Evolutionary conservation across 2,113 vertebrate genomes (phyloP), one percentile per base, ranked within the genome.

Genomic region (Ailuropoda melanoleuca): DNA sequence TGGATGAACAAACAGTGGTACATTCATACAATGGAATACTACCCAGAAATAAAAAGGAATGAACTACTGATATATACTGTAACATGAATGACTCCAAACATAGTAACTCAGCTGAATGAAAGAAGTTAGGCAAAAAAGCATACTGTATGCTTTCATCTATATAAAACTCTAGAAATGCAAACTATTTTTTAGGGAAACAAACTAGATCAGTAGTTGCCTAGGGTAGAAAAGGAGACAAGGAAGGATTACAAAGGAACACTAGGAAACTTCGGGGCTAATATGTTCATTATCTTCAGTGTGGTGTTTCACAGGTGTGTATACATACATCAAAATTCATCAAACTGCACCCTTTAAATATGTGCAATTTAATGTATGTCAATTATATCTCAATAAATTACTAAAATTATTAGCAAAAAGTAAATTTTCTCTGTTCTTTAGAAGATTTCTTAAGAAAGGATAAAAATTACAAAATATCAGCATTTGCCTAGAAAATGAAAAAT

Each of bases 361-460:
- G 14, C 7, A 74, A 18, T 55, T 90, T 70, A 70, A 0, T 88
- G 3, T 56, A 82, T 55, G 64, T 80, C 62, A 81, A 39, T 50
- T 81, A 55, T 34, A 88, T 21, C 31, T 88, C n/a, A 93, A 77
- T 75, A 93, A 97, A 87, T 66, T 68, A 66, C 81, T 90, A 70
- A 89, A 72, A 88, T 18, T 95, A 8, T 46, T 96, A 77, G 48
- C 18, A 80, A 53, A 64, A 68, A 34, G 24, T 91, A 91, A 78
- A 78, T 37, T 72, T 96, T 39, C 48, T 84, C 53, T 84, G 31
- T 82, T 93, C 34, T 84, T 89, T 83, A 53, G 24, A 93, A 72
- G 21, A 85, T 58, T 81, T 93, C 70, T 77, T 62, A 82, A 31
- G 53, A 80, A 90, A 82, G 6, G 23, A 68, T 31, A 62, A 88